Base-by-base conservation (phyloP, 2,113 vertebrate genomes). In the Naja naja region DNA sequence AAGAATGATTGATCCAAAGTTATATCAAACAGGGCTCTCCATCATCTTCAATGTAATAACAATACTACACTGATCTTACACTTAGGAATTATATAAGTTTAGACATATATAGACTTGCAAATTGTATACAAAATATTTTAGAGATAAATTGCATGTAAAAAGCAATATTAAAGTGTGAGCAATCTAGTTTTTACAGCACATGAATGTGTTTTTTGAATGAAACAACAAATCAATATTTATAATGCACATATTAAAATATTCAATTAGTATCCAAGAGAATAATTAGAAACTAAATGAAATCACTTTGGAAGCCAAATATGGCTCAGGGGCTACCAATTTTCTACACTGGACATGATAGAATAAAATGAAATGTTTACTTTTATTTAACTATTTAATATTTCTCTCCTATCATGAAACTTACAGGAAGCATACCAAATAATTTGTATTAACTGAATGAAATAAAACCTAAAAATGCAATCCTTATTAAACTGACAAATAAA, bases 391-490 rank as follows among this genome's bases (percentile, higher is more conserved):
- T 60, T 45, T 69, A 92, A 88, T 69, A 18, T 47, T 27, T 5
- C 56, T 92, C 18, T 87, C n/a, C 55, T 88, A 8, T 16, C 39
- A 55, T 55, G 20, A 91, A 89, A 93, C 6, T 54, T 18, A 12
- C 18, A 91, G 18, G 88, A 93, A 93, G 74, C 8, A 23, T 87
- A 93, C 4, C n/a, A 30, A 10, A 74, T 60, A 96, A 92, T 93
- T 47, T 52, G 3, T 2, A 4, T 64, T 58, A 45, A 90, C 43
- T 45, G 93, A 92, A 22, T n/a, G 8, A 54, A 85, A 91, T 49
- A 87, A 88, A 90, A 94, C 86, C 2, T 88, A 10, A 43, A 88
- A 88, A 94, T 88, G 87, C 0, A 43, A n/a, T 16, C 0, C 91
- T 45, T 47, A 90, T 93, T 89, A 87, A 90, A 23, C 74, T 22